Evolutionary conservation across 2,888 invertebrate species (phyloP).

Genomic region (Hedya salicella): DNA sequence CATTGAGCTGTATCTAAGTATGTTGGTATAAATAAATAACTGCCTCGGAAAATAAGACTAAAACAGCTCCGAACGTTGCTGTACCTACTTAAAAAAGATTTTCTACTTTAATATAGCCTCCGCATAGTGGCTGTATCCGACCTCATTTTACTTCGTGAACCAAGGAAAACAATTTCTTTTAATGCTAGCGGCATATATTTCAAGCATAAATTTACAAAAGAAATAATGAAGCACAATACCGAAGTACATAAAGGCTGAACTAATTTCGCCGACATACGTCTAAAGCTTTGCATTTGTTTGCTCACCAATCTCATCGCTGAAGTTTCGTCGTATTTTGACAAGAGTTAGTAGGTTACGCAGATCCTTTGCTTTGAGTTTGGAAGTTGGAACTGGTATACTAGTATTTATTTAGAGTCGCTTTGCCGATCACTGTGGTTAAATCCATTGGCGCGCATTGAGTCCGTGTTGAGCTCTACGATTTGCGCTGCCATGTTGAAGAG

Average conservation of each 20-base stretch:
- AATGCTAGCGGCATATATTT: not conserved
- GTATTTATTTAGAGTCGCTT: constrained; percentile 31
- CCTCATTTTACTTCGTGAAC: not conserved
- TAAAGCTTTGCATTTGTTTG: constrained; percentile 8
- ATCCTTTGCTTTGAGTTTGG: constrained; percentile 17
- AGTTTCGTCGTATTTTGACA: constrained; percentile 21
- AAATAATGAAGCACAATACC: constrained; percentile 5
- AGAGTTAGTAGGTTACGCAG: constrained; percentile 19
- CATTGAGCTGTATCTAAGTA: too few relatives aligned
- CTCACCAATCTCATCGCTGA: constrained; percentile 3
- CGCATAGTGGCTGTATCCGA: not conserved
- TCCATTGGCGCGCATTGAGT: constrained; percentile 14
- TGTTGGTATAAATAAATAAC: not conserved
- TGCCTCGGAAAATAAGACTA: not conserved
- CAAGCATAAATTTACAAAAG: constrained; percentile 3
- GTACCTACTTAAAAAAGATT: constrained; percentile 1
- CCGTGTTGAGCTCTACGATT: constrained; percentile 22
- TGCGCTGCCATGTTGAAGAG: not conserved
- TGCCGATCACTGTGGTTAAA: constrained; percentile 30
- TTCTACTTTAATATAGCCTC: not conserved
- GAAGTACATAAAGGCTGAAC: constrained; percentile 2
- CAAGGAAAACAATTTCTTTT: constrained; percentile 1
- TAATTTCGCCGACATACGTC: constrained; percentile 12
- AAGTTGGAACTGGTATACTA: constrained; percentile 21
- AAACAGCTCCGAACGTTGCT: not conserved